phyloP scores from a whole-genome alignment of 2,888 invertebrate species.

The Chalcis sispes region DNA sequence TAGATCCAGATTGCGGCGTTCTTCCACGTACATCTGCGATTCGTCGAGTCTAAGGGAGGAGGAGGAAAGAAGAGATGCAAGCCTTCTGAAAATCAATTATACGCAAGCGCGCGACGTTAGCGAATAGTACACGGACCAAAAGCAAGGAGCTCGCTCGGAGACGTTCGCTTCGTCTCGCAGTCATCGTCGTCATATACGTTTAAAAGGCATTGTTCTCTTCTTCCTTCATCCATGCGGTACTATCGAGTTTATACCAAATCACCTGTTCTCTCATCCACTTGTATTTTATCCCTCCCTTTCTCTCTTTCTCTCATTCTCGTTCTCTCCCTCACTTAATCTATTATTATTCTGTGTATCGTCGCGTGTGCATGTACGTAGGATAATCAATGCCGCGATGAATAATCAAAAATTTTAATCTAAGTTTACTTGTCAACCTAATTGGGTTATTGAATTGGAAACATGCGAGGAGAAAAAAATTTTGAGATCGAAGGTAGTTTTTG shows the following conservation, averaged over 20 bases:
- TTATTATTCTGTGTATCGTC: too few species aligned
- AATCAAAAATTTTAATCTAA: too few species aligned
- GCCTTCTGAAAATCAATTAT: conserved; percentile 39
- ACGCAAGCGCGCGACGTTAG: background rate
- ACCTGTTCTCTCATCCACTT: conserved; percentile 3
- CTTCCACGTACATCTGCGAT: background rate
- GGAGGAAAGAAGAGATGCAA: conserved; percentile 5
- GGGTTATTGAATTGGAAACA: too few species aligned
- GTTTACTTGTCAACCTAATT: too few species aligned
- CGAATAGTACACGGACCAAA: conserved; percentile 4
- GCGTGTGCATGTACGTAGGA: too few species aligned
- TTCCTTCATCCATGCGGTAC: background rate
- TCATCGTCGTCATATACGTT: background rate
- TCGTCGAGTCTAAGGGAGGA: background rate
- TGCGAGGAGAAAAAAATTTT: too few species aligned
- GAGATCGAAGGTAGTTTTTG: too few species aligned
- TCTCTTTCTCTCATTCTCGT: too few species aligned
- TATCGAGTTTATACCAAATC: background rate
- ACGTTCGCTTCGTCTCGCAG: background rate
- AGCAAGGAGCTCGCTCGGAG: conserved; percentile 16
- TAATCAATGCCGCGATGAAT: too few species aligned
- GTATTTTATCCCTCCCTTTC: background rate
- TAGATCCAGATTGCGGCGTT: background rate
- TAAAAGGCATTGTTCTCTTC: conserved; percentile 33
- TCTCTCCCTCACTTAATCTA: too few species aligned